Base-by-base conservation (phyloP, 2,888 invertebrate genomes). In the Ceraclea dissimilis region DNA sequence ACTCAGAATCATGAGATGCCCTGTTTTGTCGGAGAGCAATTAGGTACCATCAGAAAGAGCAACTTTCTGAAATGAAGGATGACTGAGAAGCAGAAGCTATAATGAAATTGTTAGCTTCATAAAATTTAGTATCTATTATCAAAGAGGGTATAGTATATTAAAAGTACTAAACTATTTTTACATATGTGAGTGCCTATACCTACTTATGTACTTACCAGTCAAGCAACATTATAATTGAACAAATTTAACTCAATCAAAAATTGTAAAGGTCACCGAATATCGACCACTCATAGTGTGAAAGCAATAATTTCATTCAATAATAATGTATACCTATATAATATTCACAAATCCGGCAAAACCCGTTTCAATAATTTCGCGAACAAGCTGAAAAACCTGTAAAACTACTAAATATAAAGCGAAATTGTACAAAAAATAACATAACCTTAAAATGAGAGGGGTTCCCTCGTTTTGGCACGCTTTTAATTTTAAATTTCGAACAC, bases 191-290 rank as follows among this genome's bases (percentile, higher is more conserved):
- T n/a, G n/a, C n/a, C n/a, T n/a, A n/a, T n/a, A n/a, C n/a, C n/a
- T 26, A 26, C 5, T 26, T 26, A 6, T 4, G 26, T 10, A 6
- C 5, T 5, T 20, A 50, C 43, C 44, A 44, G 43, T 53, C 34
- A n/a, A 10, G 6, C 13, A 19, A 44, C 55, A 57, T 55, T 52
- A 61, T 61, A 59, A 59, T 59, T 57, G 55, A n/a, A 59, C 61
- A 59, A 61, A 59, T 61, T 59, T 56, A 49, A 59, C 57, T 59
- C 56, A 54, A 59, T 61, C 54, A 55, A 61, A 58, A 61, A 59
- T 61, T 53, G 54, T 19, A 22, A 46, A 59, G 61, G 61, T 61
- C 61, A 59, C 31, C 46, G 49, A 26, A 51, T 39, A 48, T 49
- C 51, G 49, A 53, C 57, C 57, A 52, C 50, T 54, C 60, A 54